phyloP scores from a whole-genome alignment of 2,888 invertebrate genomes.

The Altica lythri region DNA sequence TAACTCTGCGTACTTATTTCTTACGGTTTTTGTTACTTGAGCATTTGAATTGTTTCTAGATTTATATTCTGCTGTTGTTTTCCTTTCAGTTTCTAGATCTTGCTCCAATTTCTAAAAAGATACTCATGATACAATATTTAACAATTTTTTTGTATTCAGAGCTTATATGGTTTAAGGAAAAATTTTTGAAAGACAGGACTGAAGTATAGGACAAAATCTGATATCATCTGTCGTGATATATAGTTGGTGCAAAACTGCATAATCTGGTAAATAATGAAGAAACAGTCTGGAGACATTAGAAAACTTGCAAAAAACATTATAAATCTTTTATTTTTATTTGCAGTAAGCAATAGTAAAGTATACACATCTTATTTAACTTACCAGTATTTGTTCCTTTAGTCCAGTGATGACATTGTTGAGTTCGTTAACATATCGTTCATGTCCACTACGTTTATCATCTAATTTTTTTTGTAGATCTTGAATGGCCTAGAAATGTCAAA shows the following conservation, averaged over 20 bases:
- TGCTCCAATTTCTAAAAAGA: conserved; percentile 45
- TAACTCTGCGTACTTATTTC: conserved; percentile 56
- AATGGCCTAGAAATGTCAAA: conserved; percentile 24
- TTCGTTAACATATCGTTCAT: conserved; percentile 43
- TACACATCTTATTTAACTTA: conserved; percentile 17
- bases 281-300: no score
- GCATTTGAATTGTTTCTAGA: conserved; percentile 43
- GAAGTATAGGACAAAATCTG: no score
- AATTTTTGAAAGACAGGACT: no score
- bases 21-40: conserved; percentile 56
- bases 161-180: no score
- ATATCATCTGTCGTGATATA: no score
- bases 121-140: no score
- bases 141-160: no score
- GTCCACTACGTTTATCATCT: conserved; percentile 43
- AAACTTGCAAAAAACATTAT: no score
- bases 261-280: no score
- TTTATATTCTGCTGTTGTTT: conserved; percentile 39
- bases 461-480: conserved; percentile 45
- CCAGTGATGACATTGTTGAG: conserved; percentile 41
- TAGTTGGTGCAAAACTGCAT: no score
- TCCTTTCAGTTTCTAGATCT: conserved; percentile 48
- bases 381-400: conserved; percentile 45
- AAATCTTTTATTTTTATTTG: no score
- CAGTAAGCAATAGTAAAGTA: not conserved